A percentile compares a stretch with the other conserved stretches of the same genome.
Evolutionary conservation across 2,888 invertebrate genomes (phyloP).

Genomic region (Argynnis bischoffii): DNA sequence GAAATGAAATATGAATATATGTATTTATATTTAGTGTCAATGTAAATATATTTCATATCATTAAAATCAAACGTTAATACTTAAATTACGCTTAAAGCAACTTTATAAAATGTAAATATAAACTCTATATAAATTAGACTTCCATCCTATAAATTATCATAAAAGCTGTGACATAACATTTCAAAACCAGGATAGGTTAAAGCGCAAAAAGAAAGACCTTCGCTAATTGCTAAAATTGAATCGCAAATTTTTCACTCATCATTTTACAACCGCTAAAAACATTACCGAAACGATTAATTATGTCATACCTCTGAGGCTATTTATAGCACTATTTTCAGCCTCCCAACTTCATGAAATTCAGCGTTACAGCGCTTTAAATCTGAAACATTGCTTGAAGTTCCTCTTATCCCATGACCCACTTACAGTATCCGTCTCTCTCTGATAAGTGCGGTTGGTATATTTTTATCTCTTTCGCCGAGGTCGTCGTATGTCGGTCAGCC

Average conservation of each 20-base stretch:
- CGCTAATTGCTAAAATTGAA: conserved; percentile 6
- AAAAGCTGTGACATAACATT: neutral
- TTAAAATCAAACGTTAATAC: too few relatives aligned
- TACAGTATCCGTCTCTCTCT: conserved; percentile 55
- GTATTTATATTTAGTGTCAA: too few relatives aligned
- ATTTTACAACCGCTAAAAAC: conserved; percentile 23
- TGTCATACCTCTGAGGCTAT: conserved; percentile 56
- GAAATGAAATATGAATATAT: too few relatives aligned
- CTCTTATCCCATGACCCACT: conserved; percentile 79
- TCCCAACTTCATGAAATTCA: conserved; percentile 53
- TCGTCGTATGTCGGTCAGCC: conserved; percentile 76
- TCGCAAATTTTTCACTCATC: conserved; percentile 11
- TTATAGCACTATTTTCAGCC: conserved; percentile 64
- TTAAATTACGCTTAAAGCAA: too few relatives aligned
- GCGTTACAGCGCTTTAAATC: conserved; percentile 65
- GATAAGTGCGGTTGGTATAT: conserved; percentile 40
- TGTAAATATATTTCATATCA: too few relatives aligned
- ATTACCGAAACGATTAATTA: conserved; percentile 51
- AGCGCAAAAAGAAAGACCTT: conserved; percentile 2
- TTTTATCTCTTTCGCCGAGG: conserved; percentile 64
- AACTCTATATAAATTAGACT: too few relatives aligned
- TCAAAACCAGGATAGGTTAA: neutral
- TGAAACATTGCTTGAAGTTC: conserved; percentile 60
- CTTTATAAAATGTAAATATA: too few relatives aligned
- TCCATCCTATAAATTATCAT: neutral